phyloP scores from a whole-genome alignment of 2,797 vertebrate genomes.

The Pangasius sanitwongsei region DNA sequence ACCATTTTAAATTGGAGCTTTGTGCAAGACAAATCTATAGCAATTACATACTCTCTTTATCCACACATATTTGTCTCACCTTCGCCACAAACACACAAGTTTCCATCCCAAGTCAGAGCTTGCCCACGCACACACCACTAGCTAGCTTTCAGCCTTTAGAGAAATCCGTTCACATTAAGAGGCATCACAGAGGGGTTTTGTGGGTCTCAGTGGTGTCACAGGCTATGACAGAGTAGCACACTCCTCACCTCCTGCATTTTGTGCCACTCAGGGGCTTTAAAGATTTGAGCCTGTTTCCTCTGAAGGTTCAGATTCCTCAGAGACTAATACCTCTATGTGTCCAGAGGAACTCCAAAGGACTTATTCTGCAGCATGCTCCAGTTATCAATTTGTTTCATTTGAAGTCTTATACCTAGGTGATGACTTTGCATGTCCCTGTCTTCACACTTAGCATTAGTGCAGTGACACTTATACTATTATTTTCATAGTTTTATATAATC shows the following conservation, averaged over 20 bases:
- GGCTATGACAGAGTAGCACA: conserved; percentile 41
- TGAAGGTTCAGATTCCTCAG: conserved; percentile 29
- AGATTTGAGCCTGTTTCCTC: conserved; percentile 40
- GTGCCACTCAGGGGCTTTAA: conserved; percentile 39
- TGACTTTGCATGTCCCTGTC: conserved; percentile 16
- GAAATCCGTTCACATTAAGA: conserved; percentile 52
- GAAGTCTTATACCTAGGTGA: conserved; percentile 24
- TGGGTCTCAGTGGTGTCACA: conserved; percentile 42
- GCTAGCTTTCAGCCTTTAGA: conserved; percentile 34
- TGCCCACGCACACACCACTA: conserved; percentile 29
- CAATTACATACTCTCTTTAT: conserved; percentile 11
- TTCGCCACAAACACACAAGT: conserved; percentile 33
- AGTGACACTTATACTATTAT: neutral
- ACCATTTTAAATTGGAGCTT: neutral
- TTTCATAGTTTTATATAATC: neutral
- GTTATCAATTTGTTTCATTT: conserved; percentile 14
- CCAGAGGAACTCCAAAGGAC: conserved; percentile 46
- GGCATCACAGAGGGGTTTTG: conserved; percentile 47
- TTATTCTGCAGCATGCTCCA: conserved; percentile 38
- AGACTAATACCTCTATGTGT: conserved; percentile 48
- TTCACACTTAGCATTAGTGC: neutral
- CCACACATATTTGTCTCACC: conserved; percentile 25
- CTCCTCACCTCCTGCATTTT: conserved; percentile 43
- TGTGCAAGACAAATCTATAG: conserved; percentile 8
- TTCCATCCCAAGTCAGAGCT: conserved; percentile 47